Conservation (phyloP, 2,797 vertebrate genomes). For the Ibycter americanus region DNA sequence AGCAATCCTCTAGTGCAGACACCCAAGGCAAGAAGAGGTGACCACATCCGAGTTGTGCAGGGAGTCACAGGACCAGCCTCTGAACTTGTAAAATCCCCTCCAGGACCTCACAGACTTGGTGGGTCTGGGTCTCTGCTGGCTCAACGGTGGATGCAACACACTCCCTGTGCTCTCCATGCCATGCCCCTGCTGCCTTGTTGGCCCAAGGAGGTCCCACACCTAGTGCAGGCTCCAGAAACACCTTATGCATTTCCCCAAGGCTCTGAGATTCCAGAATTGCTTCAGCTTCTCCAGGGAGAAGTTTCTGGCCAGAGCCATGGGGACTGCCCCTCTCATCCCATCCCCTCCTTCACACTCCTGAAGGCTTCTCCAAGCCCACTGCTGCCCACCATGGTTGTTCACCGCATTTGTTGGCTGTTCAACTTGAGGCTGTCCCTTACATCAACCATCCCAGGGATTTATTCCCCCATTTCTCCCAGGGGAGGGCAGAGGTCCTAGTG, state of each 20-base stretch:
- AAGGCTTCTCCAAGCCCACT: not conserved
- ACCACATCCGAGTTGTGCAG: not conserved
- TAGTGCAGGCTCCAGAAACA: not conserved
- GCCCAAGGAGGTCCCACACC: not conserved
- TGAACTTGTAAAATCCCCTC: not conserved
- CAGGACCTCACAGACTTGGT: not conserved
- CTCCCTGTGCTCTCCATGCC: not conserved
- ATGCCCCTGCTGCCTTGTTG: not conserved
- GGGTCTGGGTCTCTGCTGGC: not conserved
- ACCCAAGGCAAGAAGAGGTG: not conserved
- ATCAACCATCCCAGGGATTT: not conserved
- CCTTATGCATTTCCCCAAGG: not conserved
- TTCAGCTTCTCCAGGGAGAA: not conserved
- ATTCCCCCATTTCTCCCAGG: not conserved
- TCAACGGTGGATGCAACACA: not conserved
- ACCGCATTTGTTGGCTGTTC: not conserved
- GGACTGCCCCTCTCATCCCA: not conserved
- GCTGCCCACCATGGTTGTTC: rapidly evolving
- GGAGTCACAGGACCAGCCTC: not conserved
- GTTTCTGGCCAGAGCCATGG: not conserved
- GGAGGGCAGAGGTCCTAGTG: not conserved
- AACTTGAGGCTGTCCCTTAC: not conserved
- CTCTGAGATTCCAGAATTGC: not conserved
- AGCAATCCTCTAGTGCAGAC: not conserved
- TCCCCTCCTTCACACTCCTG: not conserved